Base-by-base conservation (phyloP, 2,888 invertebrate genomes). In the Drosophila austrosaltans region DNA sequence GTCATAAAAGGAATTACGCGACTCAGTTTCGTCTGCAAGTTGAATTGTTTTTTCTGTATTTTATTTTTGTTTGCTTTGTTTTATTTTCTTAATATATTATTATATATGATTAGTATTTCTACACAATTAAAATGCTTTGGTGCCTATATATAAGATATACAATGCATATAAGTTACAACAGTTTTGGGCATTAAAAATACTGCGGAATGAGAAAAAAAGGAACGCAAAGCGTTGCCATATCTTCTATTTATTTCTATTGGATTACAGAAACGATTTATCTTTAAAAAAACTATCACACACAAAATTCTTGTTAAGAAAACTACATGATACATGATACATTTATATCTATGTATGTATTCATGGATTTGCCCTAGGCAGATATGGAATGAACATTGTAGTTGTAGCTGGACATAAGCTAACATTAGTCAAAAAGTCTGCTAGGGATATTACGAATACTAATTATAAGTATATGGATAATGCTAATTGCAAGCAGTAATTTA, bases 51-150 rank as follows among this genome's bases (percentile, higher is more conserved):
- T 30, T 30, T 30, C 6, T 69, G 54, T 60, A n/a, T 59, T 57
- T 63, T 44, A 64, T 84, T 75, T 75, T 67, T 69, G 74, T 69
- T 78, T 78, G 60, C 75, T 8, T 76, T 78, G 59, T 77, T 87
- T 75, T 85, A 76, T 87, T 88, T 79, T 79, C 79, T 87, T 82
- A 74, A 85, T 81, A 78, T 75, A 72, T 67, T 66, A 58, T 32
- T 63, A 69, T 75, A 72, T 72, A 32, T 25, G 53, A 48, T 53
- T 8, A 44, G 53, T 56, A 48, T 39, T 63, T 59, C 86, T 83
- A 87, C 82, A 83, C 87, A 85, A 82, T 82, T 84, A 80, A 83
- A 87, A 80, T 83, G 82, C 66, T 76, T 82, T 87, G 89, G 87
- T 86, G 89, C 89, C 84, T 80, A 81, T 76, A 53, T 79, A 53